Conservation (phyloP, 1,140 invertebrate genomes). For the Nasonia longicornis region DNA sequence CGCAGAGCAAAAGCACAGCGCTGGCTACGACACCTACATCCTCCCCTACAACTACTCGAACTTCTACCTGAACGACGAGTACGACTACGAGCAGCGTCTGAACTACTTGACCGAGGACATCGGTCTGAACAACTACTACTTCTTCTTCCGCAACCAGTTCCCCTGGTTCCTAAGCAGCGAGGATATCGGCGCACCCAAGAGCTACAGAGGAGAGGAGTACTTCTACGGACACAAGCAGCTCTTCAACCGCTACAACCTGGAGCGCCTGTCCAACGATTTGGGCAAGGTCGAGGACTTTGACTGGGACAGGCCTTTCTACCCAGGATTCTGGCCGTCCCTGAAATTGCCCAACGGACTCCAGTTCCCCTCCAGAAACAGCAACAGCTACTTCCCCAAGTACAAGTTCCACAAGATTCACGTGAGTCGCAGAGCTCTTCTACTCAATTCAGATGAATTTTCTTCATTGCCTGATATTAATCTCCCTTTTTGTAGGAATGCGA, state of each 20-base stretch:
- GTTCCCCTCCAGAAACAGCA: conserved; percentile 70
- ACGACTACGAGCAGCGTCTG: conserved; percentile 73
- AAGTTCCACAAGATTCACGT: conserved; percentile 62
- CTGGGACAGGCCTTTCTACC: conserved; percentile 69
- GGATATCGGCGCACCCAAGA: conserved; percentile 67
- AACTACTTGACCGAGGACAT: conserved; percentile 82
- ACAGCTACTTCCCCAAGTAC: conserved; percentile 55
- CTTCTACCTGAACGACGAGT: conserved; percentile 51
- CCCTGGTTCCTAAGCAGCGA: conserved; percentile 75
- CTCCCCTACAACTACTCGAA: conserved; percentile 62
- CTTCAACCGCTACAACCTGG: conserved; percentile 75
- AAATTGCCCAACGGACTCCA: conserved; percentile 75
- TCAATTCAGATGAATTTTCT: not conserved
- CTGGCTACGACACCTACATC: conserved; percentile 56
- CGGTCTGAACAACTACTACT: conserved; percentile 78
- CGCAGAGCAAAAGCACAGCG: conserved; percentile 47
- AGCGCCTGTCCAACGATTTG: conserved; percentile 74
- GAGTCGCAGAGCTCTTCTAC: not conserved
- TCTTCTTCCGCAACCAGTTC: conserved; percentile 75
- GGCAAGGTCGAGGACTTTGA: conserved; percentile 73
- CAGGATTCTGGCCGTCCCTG: conserved; percentile 77
- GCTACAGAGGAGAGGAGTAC: conserved; percentile 73
- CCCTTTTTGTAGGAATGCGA: conserved; percentile 52
- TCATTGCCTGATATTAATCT: not conserved
- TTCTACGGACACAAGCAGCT: conserved; percentile 73